Evolutionary conservation across 1,140 invertebrate genomes (phyloP).

Genomic region (Leptinotarsa texana): DNA sequence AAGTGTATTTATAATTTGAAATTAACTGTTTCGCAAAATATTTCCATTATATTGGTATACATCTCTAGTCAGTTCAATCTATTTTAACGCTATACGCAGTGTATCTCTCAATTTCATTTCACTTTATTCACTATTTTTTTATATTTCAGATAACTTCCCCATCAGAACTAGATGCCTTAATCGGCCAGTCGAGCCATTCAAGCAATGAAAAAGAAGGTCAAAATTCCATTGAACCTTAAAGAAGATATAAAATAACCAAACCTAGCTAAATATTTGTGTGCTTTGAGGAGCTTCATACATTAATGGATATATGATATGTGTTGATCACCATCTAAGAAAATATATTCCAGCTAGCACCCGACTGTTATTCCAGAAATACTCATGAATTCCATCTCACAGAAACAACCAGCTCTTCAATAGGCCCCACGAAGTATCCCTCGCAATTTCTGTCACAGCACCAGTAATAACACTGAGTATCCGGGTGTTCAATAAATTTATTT

Average conservation of each 20-base stretch:
- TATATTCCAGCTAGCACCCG: neutral
- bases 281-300: neutral
- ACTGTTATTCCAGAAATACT: neutral
- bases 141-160: constrained; percentile 49
- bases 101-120: too few species aligned
- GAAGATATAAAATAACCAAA: neutral
- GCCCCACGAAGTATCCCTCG: too few species aligned
- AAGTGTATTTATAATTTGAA: too few species aligned
- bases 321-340: neutral
- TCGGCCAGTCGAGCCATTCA: constrained; percentile 37
- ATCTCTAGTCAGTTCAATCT: too few species aligned
- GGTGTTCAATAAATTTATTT: neutral
- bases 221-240: neutral
- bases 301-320: neutral
- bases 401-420: neutral
- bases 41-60: too few species aligned
- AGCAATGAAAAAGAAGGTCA: constrained; percentile 37
- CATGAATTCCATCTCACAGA: neutral
- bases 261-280: neutral
- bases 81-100: too few species aligned
- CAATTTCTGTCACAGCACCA: too few species aligned
- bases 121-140: neutral
- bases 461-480: too few species aligned
- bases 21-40: too few species aligned
- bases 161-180: constrained; percentile 50